These are phyloP conservation scores for Aphelenchoides besseyi DNA, from an alignment of 1,140 invertebrate species.

Conservation along the genomic window DNA sequence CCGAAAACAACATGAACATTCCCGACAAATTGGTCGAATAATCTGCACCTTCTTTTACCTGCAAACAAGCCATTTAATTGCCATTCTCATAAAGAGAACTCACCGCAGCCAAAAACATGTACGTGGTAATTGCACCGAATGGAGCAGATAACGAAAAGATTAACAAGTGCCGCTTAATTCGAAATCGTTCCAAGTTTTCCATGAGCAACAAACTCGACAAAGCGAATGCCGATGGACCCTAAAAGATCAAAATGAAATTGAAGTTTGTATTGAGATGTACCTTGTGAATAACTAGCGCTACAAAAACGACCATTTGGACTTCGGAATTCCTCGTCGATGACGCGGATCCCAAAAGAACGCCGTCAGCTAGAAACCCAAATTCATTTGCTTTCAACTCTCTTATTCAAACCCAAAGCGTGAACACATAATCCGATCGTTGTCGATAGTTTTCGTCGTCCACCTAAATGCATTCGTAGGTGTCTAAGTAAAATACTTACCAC, in stretches of 20 bases:
- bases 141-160: constrained; percentile 91
- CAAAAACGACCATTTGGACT: constrained; percentile 90
- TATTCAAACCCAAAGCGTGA: constrained; percentile 77
- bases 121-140: constrained; percentile 81
- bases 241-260: constrained; percentile 43
- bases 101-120: constrained; percentile 68
- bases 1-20: constrained; percentile 94
- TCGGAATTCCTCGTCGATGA: constrained; percentile 88
- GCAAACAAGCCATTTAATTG: constrained; percentile 23
- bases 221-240: constrained; percentile 95
- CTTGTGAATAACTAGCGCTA: constrained; percentile 97
- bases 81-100: constrained; percentile 7
- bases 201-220: constrained; percentile 92
- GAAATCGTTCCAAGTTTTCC: constrained; percentile 82
- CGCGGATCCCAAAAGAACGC: constrained; percentile 90
- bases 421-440: constrained; percentile 92
- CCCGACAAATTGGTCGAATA: constrained; percentile 85
- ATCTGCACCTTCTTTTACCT: constrained; percentile 66
- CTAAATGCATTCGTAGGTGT: constrained; percentile 63
- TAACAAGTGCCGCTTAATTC: constrained; percentile 83
- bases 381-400: constrained; percentile 19
- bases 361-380: constrained; percentile 73
- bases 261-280: constrained; percentile 63
- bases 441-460: constrained; percentile 73
- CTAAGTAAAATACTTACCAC: constrained; percentile 59